phyloP scores from a whole-genome alignment of 2,888 invertebrate species.

The Phyllotreta striolata region DNA sequence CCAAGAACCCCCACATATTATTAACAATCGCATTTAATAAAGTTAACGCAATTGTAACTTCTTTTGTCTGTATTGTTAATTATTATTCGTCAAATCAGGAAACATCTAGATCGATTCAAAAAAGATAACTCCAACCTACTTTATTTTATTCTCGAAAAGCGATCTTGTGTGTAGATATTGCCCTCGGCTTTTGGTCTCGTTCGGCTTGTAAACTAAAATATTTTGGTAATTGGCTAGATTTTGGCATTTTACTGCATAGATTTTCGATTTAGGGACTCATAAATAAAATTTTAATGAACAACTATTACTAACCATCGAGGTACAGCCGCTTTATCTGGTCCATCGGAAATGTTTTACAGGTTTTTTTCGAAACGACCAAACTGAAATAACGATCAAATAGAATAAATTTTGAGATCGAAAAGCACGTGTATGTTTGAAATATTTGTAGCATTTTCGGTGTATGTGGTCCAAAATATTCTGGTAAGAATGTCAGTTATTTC shows the following conservation, averaged over 20 bases:
- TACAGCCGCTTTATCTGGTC: conserved; percentile 23
- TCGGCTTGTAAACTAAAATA: conserved; percentile 32
- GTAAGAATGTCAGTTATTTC: conserved; percentile 8
- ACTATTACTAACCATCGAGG: conserved; percentile 21
- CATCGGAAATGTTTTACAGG: conserved; percentile 31
- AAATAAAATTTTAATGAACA: conserved; percentile 32
- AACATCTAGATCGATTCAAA: conserved; percentile 23
- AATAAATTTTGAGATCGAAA: conserved; percentile 15
- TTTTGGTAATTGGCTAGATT: conserved; percentile 37
- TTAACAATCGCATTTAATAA: too few species aligned
- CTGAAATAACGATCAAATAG: conserved; percentile 20
- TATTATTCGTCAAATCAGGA: not conserved
- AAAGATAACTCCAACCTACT: conserved; percentile 20
- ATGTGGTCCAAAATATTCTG: conserved; percentile 30
- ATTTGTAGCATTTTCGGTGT: conserved; percentile 32
- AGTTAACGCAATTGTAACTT: too few species aligned
- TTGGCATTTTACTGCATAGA: conserved; percentile 36
- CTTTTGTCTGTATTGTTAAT: not conserved
- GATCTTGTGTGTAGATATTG: conserved; percentile 21
- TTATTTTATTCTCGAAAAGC: conserved; percentile 18
- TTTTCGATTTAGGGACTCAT: conserved; percentile 24
- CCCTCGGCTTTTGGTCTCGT: conserved; percentile 6
- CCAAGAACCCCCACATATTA: too few species aligned
- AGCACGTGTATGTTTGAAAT: conserved; percentile 25
- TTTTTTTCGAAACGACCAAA: conserved; percentile 21